Evolutionary conservation across 2,888 invertebrate species (phyloP), one percentile per base, ranked within the genome.

Genomic region (Linnaemya vulpina): DNA sequence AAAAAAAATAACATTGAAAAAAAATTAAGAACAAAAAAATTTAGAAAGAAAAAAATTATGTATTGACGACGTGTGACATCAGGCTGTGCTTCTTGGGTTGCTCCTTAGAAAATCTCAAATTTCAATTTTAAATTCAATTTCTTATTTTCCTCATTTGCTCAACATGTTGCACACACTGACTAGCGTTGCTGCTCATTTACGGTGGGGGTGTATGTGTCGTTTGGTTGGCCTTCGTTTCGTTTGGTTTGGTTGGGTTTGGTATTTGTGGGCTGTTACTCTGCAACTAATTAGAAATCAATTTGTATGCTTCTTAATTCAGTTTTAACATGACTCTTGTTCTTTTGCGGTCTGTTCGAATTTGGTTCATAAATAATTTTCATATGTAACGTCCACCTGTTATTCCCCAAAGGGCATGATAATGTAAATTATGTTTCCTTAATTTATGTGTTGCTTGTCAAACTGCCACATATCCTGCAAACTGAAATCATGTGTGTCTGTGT

Each of bases 221-320:
- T 43, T 51, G 11, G 74, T 55, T 65, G 30, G 71, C n/a, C n/a
- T n/a, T n/a, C n/a, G 22, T 70, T 60, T 60, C 30, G 20, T 65
- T 15, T 13, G 25, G 4, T 11, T 43, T 51, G n/a, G 74, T 55
- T 65, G 30, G 71, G 22, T 70, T 60, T 60, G 51, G 70, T 63
- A 68, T 70, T 63, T 71, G 76, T 71, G 76, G 82, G 82, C 51
- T 83, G 82, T 63, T 58, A 25, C 51, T 40, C 90, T 90, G 89
- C 87, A 90, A 88, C 90, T 91, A 91, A 91, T 91, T 90, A 90
- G 88, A 90, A 91, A 90, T 91, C 90, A 91, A 91, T 91, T 91
- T 89, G 90, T 90, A 85, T 79, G 82, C 82, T 79, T 79, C 80
- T 71, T 70, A n/a, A 51, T 51, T 60, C 25, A 30, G 53, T 74